Conservation (phyloP, 2,888 invertebrate species). For the Atherix ibis region DNA sequence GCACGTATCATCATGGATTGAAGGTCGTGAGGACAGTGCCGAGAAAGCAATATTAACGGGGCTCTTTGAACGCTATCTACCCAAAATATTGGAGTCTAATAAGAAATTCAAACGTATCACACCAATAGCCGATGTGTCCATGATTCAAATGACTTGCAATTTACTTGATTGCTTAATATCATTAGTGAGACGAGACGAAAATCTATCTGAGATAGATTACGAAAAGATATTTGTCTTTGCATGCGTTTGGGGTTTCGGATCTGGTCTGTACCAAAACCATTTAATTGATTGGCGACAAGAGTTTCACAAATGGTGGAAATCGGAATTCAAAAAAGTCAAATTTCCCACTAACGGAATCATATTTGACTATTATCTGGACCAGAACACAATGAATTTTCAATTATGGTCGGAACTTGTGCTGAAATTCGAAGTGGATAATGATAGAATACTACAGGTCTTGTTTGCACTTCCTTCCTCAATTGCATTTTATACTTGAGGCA, state of each 20-base stretch:
- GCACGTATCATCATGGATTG: constrained; percentile 83
- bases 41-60: constrained; percentile 72
- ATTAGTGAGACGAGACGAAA: constrained; percentile 48
- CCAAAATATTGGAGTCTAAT: constrained; percentile 62
- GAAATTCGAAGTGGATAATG: constrained; percentile 64
- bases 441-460: constrained; percentile 67
- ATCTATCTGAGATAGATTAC: constrained; percentile 36
- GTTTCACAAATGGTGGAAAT: constrained; percentile 90
- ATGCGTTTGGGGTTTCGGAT: constrained; percentile 88
- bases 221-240: constrained; percentile 88
- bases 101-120: constrained; percentile 76
- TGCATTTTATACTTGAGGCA: not conserved
- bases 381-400: constrained; percentile 64
- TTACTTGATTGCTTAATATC: constrained; percentile 68
- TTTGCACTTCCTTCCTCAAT: not conserved
- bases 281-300: constrained; percentile 83
- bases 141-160: constrained; percentile 77
- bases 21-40: constrained; percentile 52
- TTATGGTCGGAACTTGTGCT: constrained; percentile 74
- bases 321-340: constrained; percentile 83
- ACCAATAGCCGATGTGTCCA: constrained; percentile 78
- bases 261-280: constrained; percentile 78
- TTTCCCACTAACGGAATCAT: constrained; percentile 72
- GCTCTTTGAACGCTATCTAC: constrained; percentile 89
- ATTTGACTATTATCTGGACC: constrained; percentile 81